Percentiles rank a stretch among this genome's conserved stretches.
Conservation (phyloP, 2,797 vertebrate genomes). For the Pangasius larnaudii region DNA sequence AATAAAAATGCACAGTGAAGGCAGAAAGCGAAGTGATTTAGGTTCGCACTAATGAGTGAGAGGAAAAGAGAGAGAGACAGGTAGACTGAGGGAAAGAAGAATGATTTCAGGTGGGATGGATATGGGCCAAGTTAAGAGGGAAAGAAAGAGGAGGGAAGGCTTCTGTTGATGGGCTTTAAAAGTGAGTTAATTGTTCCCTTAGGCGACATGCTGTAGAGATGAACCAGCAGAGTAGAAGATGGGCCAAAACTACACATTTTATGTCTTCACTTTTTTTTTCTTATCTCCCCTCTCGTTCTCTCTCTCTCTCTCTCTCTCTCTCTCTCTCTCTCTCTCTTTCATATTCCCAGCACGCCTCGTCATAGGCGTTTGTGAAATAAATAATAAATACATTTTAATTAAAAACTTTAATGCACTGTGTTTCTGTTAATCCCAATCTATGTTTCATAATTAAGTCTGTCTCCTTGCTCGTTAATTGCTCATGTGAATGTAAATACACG, state of each 20-base stretch:
- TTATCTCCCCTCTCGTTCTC: not conserved
- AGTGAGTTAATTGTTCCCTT: constrained; percentile 80
- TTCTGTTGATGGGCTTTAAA: constrained; percentile 78
- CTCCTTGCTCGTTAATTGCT: constrained; percentile 65
- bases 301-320: constrained; percentile 8
- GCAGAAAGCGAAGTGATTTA: constrained; percentile 12
- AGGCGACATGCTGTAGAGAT: constrained; percentile 70
- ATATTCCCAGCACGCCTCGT: constrained; percentile 38
- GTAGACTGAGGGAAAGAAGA: constrained; percentile 6
- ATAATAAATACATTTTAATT: constrained; percentile 68
- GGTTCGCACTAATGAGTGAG: constrained; percentile 27
- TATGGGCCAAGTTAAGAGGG: constrained; percentile 37
- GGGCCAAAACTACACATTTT: constrained; percentile 71
- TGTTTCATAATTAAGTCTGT: constrained; percentile 71
- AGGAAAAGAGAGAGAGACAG: not conserved
- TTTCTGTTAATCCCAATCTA: constrained; percentile 69
- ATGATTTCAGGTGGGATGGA: constrained; percentile 48
- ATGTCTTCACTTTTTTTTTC: constrained; percentile 48
- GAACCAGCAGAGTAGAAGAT: constrained; percentile 70
- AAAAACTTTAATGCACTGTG: constrained; percentile 63
- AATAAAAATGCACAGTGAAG: not conserved
- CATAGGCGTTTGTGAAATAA: constrained; percentile 61
- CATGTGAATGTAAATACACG: constrained; percentile 52
- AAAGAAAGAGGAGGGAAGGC: constrained; percentile 50
- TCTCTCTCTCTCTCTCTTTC: not conserved